Evolutionary conservation across 2,888 invertebrate genomes (phyloP).

Genomic region (Thymelicus lineola): DNA sequence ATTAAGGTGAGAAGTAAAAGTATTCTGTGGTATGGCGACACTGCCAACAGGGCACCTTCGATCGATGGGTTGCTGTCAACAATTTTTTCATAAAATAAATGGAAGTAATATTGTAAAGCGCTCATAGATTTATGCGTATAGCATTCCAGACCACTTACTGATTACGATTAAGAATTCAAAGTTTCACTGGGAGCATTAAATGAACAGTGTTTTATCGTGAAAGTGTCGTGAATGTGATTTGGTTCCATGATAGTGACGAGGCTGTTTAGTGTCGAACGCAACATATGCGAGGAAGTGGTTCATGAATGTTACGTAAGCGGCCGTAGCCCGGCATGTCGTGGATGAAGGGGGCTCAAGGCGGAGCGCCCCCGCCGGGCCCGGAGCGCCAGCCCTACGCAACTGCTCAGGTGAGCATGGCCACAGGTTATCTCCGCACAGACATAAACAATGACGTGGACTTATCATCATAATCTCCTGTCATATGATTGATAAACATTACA

Average conservation of each 20-base stretch:
- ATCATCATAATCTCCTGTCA: slow-evolving; percentile 48
- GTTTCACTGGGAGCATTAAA: slow-evolving; percentile 25
- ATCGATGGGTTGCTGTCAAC: slow-evolving; percentile 82
- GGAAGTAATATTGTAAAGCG: slow-evolving; percentile 39
- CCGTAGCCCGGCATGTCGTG: slow-evolving; percentile 76
- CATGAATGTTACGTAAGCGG: slow-evolving; percentile 80
- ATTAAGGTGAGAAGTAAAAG: slow-evolving; percentile 35
- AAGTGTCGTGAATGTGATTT: slow-evolving; percentile 65
- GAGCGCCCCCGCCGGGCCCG: slow-evolving; percentile 58
- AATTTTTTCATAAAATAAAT: slow-evolving; percentile 66
- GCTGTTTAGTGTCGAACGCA: slow-evolving; percentile 61
- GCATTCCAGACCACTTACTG: not conserved
- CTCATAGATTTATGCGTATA: not conserved
- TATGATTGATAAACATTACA: slow-evolving; percentile 53
- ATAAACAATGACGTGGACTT: slow-evolving; percentile 80
- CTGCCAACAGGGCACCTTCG: slow-evolving; percentile 85
- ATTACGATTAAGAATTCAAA: not conserved
- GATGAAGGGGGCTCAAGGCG: slow-evolving; percentile 72
- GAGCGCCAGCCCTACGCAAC: slow-evolving; percentile 66
- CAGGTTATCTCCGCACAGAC: slow-evolving; percentile 65
- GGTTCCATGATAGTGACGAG: slow-evolving; percentile 72
- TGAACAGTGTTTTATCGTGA: slow-evolving; percentile 59
- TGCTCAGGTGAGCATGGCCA: slow-evolving; percentile 64
- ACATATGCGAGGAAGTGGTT: slow-evolving; percentile 70
- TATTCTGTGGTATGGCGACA: slow-evolving; percentile 60